Evolutionary conservation across 2,888 invertebrate species (phyloP).

Genomic region (Yponomeuta malinellus): DNA sequence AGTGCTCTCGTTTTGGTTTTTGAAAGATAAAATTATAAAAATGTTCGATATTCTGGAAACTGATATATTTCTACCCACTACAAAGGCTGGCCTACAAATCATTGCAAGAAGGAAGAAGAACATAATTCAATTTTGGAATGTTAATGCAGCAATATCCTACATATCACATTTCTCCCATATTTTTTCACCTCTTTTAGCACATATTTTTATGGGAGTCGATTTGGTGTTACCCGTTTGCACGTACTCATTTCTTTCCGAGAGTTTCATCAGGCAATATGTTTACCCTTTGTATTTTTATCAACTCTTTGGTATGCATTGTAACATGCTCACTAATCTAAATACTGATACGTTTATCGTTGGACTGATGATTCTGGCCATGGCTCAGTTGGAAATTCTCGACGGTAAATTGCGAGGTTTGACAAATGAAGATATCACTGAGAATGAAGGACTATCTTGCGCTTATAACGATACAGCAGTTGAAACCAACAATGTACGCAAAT

Average conservation of each 20-base stretch:
- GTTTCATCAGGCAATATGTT: slow-evolving; percentile 24
- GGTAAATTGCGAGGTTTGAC: slow-evolving; percentile 38
- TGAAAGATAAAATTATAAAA: slow-evolving; percentile 31
- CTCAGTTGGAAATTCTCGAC: slow-evolving; percentile 49
- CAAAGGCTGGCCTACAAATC: slow-evolving; percentile 29
- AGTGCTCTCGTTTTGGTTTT: slow-evolving; percentile 37
- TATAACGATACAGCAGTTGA: not conserved
- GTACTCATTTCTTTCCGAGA: slow-evolving; percentile 42
- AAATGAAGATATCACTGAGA: slow-evolving; percentile 16
- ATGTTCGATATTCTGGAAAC: slow-evolving; percentile 38
- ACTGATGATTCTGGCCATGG: slow-evolving; percentile 41
- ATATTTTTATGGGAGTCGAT: slow-evolving; percentile 30
- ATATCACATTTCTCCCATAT: slow-evolving; percentile 33
- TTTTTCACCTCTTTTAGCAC: slow-evolving; percentile 31
- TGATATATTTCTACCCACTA: slow-evolving; percentile 39
- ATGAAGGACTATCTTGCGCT: not conserved
- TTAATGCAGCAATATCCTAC: slow-evolving; percentile 31
- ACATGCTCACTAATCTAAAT: slow-evolving; percentile 42
- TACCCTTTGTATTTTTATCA: slow-evolving; percentile 49
- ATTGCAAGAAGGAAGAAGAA: slow-evolving; percentile 38
- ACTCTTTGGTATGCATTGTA: slow-evolving; percentile 37
- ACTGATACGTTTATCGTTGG: slow-evolving; percentile 49
- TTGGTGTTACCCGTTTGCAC: slow-evolving; percentile 35
- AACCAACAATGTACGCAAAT: slow-evolving; percentile 25
- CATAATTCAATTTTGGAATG: slow-evolving; percentile 38